phyloP scores from a whole-genome alignment of 92 coral and sea anemone species.

The Phenganax subtilis region DNA sequence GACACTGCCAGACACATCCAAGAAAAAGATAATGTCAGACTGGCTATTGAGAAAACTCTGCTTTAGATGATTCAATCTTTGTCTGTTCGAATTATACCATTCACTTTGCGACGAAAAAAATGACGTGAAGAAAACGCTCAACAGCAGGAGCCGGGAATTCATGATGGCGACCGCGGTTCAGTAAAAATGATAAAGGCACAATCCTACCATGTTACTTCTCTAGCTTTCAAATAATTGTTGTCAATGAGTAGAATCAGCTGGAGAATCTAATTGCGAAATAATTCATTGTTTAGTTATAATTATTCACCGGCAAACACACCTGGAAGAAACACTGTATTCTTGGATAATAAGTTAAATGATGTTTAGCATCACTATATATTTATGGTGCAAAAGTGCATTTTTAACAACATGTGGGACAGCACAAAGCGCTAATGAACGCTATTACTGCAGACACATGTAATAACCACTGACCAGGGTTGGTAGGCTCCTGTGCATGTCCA shows the following conservation, averaged over 20 bases:
- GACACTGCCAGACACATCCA: slow-evolving; percentile 96
- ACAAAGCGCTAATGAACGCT: not conserved
- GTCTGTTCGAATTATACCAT: slow-evolving; percentile 4
- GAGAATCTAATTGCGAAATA: not conserved
- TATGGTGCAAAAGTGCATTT: not conserved
- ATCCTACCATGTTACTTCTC: not conserved
- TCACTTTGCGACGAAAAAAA: not conserved
- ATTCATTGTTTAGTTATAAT: slow-evolving; percentile 36
- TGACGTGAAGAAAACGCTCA: slow-evolving; percentile 15
- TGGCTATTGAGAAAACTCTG: slow-evolving; percentile 75
- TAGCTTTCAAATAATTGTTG: not conserved
- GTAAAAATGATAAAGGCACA: not conserved
- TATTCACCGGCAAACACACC: slow-evolving; percentile 34
- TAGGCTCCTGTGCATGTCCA: too few species aligned
- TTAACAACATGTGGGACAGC: not conserved
- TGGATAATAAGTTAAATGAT: not conserved
- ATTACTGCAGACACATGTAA: too few species aligned
- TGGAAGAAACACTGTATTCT: not conserved
- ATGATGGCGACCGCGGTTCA: not conserved
- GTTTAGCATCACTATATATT: not conserved
- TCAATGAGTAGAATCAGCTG: slow-evolving; percentile 27
- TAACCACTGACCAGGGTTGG: too few species aligned
- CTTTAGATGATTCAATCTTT: slow-evolving; percentile 52
- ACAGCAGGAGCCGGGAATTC: slow-evolving; percentile 38
- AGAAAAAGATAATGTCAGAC: slow-evolving; percentile 71